A percentile compares a stretch with the other conserved stretches of the same genome.
phyloP scores from a whole-genome alignment of 53 echinoderm and acorn worm genomes.

The Zoroaster sp. region DNA sequence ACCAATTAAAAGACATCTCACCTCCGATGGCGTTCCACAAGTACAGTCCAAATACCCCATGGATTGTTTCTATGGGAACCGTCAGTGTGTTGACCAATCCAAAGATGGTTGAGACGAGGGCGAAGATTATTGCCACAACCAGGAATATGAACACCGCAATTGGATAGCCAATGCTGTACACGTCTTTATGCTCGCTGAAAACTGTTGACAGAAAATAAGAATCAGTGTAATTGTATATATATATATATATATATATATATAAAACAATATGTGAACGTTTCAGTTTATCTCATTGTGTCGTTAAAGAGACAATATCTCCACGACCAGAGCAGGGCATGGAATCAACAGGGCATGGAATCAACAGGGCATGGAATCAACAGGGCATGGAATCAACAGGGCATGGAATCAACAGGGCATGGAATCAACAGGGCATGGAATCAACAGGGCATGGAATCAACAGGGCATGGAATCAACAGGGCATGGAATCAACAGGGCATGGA shows the following conservation, averaged over 20 bases:
- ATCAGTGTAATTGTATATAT: neutral
- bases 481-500: too few relatives aligned
- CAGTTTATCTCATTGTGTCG: neutral
- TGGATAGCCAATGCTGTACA: slow-evolving; percentile 71
- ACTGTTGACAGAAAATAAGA: slow-evolving; percentile 38
- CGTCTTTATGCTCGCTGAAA: slow-evolving; percentile 63
- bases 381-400: too few relatives aligned
- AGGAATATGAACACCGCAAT: slow-evolving; percentile 69
- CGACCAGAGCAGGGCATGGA: too few relatives aligned
- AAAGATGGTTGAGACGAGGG: slow-evolving; percentile 81
- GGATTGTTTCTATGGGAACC: slow-evolving; percentile 82
- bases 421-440: too few relatives aligned
- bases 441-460: too few relatives aligned
- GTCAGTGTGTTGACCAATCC: slow-evolving; percentile 92
- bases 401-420: too few relatives aligned
- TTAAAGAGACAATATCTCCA: neutral
- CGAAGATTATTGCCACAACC: slow-evolving; percentile 70
- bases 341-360: too few relatives aligned
- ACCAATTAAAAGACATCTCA: slow-evolving; percentile 16
- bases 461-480: too few relatives aligned
- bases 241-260: too few relatives aligned
- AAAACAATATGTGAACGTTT: too few relatives aligned
- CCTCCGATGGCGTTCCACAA: slow-evolving; percentile 90
- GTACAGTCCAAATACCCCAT: slow-evolving; percentile 83
- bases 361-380: too few relatives aligned